Evolutionary conservation across 2,888 invertebrate species (phyloP).

Genomic region (Zygothrica quintamaculata): DNA sequence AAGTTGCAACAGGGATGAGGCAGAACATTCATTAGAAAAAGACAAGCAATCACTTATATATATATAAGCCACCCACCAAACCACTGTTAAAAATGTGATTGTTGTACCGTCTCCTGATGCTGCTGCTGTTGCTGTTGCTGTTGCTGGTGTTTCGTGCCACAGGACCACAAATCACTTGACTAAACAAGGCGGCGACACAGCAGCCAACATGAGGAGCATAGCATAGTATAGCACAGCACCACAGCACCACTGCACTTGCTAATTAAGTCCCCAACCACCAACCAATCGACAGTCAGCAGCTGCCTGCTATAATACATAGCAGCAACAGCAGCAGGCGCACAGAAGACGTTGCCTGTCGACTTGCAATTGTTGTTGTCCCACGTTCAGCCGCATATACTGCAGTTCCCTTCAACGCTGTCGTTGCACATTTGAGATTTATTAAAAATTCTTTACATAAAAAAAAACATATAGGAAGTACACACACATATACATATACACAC

Average conservation of each 20-base stretch:
- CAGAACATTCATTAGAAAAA: constrained; percentile 60
- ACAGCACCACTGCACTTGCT: constrained; percentile 79
- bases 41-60: constrained; percentile 77
- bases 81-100: too few relatives aligned
- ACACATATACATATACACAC: constrained; percentile 19
- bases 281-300: constrained; percentile 21
- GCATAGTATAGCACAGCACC: too few relatives aligned
- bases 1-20: constrained; percentile 11
- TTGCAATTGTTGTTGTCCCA: constrained; percentile 62
- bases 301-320: constrained; percentile 34
- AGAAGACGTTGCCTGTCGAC: constrained; percentile 65
- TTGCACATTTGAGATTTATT: constrained; percentile 84
- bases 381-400: constrained; percentile 32
- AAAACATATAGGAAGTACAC: constrained; percentile 39
- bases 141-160: constrained; percentile 24
- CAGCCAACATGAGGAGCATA: constrained; percentile 56
- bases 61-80: constrained; percentile 36
- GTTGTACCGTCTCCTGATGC: background rate
- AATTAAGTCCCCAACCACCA: constrained; percentile 82
- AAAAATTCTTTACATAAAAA: constrained; percentile 82
- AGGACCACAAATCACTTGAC: constrained; percentile 78
- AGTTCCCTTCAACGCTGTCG: constrained; percentile 46
- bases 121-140: constrained; percentile 11
- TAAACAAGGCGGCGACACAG: constrained; percentile 73
- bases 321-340: constrained; percentile 22